Evolutionary conservation across 2,113 vertebrate species (phyloP).

Genomic region (Eleginops maclovinus): DNA sequence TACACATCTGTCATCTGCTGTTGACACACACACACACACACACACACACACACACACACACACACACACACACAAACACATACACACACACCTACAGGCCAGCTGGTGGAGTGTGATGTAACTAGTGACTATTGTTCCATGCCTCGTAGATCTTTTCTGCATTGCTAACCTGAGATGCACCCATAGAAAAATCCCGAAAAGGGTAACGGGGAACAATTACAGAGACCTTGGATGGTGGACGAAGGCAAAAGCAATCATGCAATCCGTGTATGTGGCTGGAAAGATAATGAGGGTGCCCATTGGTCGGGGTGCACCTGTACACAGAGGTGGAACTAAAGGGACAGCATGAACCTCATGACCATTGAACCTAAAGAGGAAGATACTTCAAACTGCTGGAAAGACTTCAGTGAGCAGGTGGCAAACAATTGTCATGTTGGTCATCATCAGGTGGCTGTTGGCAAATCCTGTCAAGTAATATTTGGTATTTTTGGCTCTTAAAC

Average conservation of each 20-base stretch:
- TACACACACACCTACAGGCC: conserved; percentile 19
- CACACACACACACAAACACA: conserved; percentile 18
- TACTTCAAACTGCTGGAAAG: too few species aligned
- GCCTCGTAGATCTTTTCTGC: conserved; percentile 25
- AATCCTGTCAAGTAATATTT: too few species aligned
- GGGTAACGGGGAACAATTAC: not conserved
- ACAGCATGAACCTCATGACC: not conserved
- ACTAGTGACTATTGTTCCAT: conserved; percentile 65
- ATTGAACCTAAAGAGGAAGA: not conserved
- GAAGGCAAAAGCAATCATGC: conserved; percentile 5
- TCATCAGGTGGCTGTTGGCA: too few species aligned
- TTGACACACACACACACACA: conserved; percentile 20
- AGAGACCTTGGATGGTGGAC: not conserved
- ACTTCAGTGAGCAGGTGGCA: too few species aligned
- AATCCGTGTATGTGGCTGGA: not conserved
- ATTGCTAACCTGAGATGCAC: conserved; percentile 34
- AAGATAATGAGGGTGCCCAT: conserved; percentile 12
- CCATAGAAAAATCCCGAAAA: conserved; percentile 10
- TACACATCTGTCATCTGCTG: conserved; percentile 74
- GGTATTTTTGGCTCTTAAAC: too few species aligned
- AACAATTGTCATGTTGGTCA: too few species aligned
- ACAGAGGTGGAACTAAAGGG: not conserved
- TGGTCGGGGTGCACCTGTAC: not conserved
- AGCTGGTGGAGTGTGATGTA: conserved; percentile 68
- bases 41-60: conserved; percentile 1